These are phyloP conservation scores for Basileuterus tristriatus DNA, from an alignment of 2,797 vertebrate species.

Conservation along the genomic window DNA sequence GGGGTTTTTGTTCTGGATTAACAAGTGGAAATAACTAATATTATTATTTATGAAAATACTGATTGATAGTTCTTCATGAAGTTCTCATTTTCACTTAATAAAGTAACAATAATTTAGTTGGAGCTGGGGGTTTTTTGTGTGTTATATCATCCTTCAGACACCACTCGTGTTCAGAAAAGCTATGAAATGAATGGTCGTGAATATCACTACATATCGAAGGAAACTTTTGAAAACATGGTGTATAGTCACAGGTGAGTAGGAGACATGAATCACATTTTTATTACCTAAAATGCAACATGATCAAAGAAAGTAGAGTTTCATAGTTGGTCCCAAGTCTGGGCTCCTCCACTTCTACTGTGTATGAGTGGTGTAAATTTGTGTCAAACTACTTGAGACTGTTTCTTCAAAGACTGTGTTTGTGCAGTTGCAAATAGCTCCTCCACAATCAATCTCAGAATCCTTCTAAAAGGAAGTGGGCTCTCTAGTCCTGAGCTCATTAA, in stretches of 20 bases:
- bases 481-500: neutral
- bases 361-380: neutral
- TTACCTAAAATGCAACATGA: neutral
- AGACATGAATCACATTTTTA: neutral
- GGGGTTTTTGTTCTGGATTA: neutral
- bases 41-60: neutral
- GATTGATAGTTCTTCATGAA: neutral
- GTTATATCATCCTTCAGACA: slow-evolving; percentile 78
- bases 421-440: neutral
- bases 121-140: neutral
- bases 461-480: neutral
- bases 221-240: slow-evolving; percentile 91
- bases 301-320: neutral
- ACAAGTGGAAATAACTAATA: neutral
- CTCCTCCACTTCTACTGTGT: neutral
- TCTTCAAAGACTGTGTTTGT: neutral
- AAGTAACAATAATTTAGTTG: neutral
- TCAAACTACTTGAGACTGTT: neutral
- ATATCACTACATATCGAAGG: slow-evolving; percentile 89
- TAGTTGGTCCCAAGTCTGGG: neutral
- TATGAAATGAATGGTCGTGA: slow-evolving; percentile 91
- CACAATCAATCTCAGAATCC: neutral
- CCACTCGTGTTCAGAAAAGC: slow-evolving; percentile 86
- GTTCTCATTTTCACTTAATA: neutral
- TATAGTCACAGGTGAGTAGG: slow-evolving; percentile 84